Conservation (phyloP, 1,140 invertebrate species). For the Drosophila suzukii region DNA sequence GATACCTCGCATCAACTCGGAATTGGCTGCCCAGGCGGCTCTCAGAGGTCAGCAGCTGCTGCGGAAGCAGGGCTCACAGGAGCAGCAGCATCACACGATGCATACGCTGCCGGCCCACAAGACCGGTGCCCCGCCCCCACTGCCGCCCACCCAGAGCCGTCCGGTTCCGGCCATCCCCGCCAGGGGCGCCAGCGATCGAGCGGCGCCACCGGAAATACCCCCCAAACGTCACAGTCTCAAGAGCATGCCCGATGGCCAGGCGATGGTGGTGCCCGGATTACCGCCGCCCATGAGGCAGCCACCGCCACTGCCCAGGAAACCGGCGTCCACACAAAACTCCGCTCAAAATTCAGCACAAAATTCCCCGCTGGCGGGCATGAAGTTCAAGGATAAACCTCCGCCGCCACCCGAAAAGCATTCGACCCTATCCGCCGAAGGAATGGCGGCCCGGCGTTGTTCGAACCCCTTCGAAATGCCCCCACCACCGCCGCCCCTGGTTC, state of each 20-base stretch:
- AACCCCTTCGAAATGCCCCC: constrained; percentile 80
- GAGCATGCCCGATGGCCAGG: constrained; percentile 71
- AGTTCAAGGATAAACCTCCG: constrained; percentile 79
- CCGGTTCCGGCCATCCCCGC: constrained; percentile 83
- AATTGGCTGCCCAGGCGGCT: constrained; percentile 81
- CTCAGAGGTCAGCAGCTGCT: constrained; percentile 76
- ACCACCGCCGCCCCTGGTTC: constrained; percentile 60
- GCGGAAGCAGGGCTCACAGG: constrained; percentile 71
- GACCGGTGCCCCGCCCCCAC: constrained; percentile 56
- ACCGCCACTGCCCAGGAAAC: constrained; percentile 79
- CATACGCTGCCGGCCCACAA: constrained; percentile 36
- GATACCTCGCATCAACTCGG: constrained; percentile 79
- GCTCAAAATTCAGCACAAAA: constrained; percentile 81
- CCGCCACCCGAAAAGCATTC: constrained; percentile 73
- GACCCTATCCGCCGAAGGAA: constrained; percentile 62
- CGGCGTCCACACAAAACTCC: constrained; percentile 66
- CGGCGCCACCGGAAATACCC: constrained; percentile 80
- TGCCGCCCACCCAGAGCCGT: constrained; percentile 71
- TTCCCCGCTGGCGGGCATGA: constrained; percentile 66
- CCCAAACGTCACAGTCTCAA: constrained; percentile 82
- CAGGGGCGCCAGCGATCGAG: constrained; percentile 67
- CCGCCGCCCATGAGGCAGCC: constrained; percentile 65
- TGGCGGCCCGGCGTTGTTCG: constrained; percentile 66
- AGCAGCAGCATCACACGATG: constrained; percentile 12
- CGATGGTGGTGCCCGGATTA: constrained; percentile 56